phyloP scores from a whole-genome alignment of 2,113 vertebrate genomes.

The Myrmophylax atrothorax region DNA sequence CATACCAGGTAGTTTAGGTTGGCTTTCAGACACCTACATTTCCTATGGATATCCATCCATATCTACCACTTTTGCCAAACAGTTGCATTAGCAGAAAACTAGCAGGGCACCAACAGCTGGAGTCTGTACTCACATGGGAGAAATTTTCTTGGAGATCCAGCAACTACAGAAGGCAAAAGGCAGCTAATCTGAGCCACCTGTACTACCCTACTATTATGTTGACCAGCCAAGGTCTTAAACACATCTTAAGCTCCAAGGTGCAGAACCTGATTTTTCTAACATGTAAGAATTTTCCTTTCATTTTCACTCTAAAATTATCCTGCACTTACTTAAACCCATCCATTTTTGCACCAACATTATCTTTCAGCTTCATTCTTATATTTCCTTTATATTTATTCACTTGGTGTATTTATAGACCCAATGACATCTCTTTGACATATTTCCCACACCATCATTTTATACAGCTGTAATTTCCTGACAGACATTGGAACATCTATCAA shows the following conservation, averaged over 20 bases:
- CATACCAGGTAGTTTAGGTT: background rate
- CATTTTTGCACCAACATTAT: background rate
- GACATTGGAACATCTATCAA: background rate
- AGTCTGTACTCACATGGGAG: accelerated
- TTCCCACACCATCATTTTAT: background rate
- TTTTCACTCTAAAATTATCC: background rate
- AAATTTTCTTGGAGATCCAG: background rate
- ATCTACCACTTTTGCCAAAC: background rate
- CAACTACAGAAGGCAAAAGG: background rate
- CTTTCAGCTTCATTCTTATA: background rate
- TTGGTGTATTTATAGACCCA: background rate
- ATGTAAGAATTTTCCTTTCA: background rate
- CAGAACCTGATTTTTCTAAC: background rate
- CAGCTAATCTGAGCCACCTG: background rate
- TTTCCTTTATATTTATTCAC: conserved; percentile 13
- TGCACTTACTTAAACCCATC: background rate
- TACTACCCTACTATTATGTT: background rate
- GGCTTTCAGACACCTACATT: background rate
- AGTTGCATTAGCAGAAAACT: background rate
- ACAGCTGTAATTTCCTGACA: background rate
- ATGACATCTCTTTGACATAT: background rate
- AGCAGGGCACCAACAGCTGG: background rate
- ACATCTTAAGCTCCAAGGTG: background rate
- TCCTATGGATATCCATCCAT: background rate
- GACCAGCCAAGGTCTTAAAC: background rate